These are phyloP conservation scores for Acleris literana DNA, from an alignment of 2,888 invertebrate species.

Conservation along the genomic window DNA sequence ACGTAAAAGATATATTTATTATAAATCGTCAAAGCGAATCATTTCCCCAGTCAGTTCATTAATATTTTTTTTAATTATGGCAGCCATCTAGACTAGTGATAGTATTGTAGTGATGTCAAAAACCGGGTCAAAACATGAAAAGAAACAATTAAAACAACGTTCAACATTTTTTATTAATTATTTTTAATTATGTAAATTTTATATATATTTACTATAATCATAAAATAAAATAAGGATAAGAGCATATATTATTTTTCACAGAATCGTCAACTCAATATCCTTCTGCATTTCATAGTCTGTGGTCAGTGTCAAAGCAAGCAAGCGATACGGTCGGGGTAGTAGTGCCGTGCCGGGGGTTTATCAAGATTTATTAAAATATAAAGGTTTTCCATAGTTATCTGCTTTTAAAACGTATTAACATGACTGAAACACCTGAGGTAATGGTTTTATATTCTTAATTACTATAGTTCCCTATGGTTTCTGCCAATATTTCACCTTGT, in stretches of 20 bases:
- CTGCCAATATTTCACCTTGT: constrained; percentile 10
- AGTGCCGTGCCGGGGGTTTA: constrained; percentile 6
- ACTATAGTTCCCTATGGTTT: constrained; percentile 4
- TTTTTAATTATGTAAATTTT: neutral
- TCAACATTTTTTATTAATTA: no score
- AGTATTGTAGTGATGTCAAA: constrained; percentile 17
- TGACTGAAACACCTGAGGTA: constrained; percentile 73
- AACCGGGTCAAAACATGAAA: constrained; percentile 13
- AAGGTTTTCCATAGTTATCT: constrained; percentile 1
- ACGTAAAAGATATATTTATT: constrained; percentile 52
- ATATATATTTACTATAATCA: no score
- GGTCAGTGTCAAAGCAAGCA: neutral
- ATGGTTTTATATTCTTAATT: constrained; percentile 35
- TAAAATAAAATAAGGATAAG: no score
- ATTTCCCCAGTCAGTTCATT: constrained; percentile 53
- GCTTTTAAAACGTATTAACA: constrained; percentile 40
- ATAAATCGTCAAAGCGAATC: constrained; percentile 47
- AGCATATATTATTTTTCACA: no score
- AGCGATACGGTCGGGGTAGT: no score
- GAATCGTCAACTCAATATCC: neutral
- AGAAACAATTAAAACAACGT: neutral
- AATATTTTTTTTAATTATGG: constrained; percentile 47
- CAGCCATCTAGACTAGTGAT: constrained; percentile 30
- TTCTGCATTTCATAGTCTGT: neutral
- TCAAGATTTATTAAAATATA: constrained; percentile 1